These are phyloP conservation scores for Chaenodraco wilsoni DNA, from an alignment of 2,797 vertebrate species.

Conservation along the genomic window DNA sequence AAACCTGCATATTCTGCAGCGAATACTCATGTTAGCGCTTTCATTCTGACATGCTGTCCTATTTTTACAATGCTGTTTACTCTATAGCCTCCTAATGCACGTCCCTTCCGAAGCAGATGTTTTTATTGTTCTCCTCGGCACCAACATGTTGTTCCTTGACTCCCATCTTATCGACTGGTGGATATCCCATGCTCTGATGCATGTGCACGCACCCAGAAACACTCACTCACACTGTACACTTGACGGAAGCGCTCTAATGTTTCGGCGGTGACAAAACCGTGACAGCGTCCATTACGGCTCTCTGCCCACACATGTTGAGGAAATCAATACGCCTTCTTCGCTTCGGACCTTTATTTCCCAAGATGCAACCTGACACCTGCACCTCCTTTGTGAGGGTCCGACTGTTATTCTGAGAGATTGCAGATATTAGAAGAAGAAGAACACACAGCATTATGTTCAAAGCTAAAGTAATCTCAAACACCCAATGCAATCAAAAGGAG, in stretches of 20 bases:
- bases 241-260: slow-evolving; percentile 50
- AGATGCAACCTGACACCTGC: background rate
- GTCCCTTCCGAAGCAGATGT: no score
- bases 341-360: no score
- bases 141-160: slow-evolving; percentile 13
- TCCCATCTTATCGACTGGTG: slow-evolving; percentile 34
- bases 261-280: slow-evolving; percentile 53
- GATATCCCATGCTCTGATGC: background rate
- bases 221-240: slow-evolving; percentile 26
- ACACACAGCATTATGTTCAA: background rate
- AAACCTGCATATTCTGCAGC: slow-evolving; percentile 14
- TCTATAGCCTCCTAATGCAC: no score
- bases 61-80: background rate
- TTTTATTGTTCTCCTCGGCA: background rate
- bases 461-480: slow-evolving; percentile 13
- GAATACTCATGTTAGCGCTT: slow-evolving; percentile 2
- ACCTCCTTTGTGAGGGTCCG: slow-evolving; percentile 22
- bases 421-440: background rate
- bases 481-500: slow-evolving; percentile 6
- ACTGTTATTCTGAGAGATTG: background rate
- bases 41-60: slow-evolving; percentile 3
- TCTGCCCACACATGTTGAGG: slow-evolving; percentile 60
- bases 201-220: slow-evolving; percentile 11
- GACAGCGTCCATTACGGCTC: slow-evolving; percentile 47
- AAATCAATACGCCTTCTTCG: slow-evolving; percentile 53